phyloP scores from a whole-genome alignment of 2,113 vertebrate species.

The Rhabdomys dilectus region DNA sequence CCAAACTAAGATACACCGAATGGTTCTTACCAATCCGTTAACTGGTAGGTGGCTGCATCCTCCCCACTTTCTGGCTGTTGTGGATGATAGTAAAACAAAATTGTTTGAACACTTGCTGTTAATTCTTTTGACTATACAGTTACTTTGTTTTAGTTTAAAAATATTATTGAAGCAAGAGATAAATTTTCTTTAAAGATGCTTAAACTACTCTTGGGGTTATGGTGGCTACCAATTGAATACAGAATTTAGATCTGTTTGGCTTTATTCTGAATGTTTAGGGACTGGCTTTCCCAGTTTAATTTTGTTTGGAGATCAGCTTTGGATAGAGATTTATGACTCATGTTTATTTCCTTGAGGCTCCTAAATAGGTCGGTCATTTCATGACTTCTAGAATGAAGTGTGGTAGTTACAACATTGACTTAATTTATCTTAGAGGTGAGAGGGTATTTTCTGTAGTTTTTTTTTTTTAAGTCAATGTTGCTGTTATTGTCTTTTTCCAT shows the following conservation, averaged over 20 bases:
- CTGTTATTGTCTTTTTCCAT: background rate
- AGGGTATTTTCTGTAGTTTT: background rate
- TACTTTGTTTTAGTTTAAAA: background rate
- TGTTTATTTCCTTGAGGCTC: background rate
- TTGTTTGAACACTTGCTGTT: background rate
- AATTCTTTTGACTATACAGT: background rate
- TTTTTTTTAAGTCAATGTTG: background rate
- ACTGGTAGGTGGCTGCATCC: background rate
- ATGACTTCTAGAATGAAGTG: background rate
- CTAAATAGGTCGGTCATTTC: background rate
- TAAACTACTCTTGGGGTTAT: background rate
- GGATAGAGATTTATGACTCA: background rate
- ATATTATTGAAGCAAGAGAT: background rate
- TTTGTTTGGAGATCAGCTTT: background rate
- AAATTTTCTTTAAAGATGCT: constrained; percentile 14
- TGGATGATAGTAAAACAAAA: background rate
- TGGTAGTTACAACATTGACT: background rate
- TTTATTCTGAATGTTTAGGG: constrained; percentile 31
- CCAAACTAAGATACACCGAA: background rate
- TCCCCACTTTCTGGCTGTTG: background rate
- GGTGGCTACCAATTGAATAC: background rate
- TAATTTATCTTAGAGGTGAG: constrained; percentile 26
- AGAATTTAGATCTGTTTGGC: background rate
- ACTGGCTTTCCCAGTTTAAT: constrained; percentile 29
- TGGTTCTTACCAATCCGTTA: background rate